Evolutionary conservation across 2,797 vertebrate genomes (phyloP).

Genomic region (Aulostomus chinensis): DNA sequence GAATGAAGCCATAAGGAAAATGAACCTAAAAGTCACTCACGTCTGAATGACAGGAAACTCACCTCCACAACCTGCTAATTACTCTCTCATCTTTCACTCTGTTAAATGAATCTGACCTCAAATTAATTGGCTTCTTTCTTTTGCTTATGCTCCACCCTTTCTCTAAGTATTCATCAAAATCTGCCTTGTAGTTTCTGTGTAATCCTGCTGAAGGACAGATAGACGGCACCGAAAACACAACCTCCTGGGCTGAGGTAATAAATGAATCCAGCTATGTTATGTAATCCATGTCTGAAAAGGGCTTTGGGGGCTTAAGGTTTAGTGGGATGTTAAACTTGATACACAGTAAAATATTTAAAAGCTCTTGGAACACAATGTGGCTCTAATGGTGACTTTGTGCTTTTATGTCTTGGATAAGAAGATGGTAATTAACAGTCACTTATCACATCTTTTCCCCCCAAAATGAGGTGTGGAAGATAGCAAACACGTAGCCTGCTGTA

Average conservation of each 20-base stretch:
- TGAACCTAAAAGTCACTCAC: too few species aligned
- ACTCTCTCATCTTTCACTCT: too few species aligned
- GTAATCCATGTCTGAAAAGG: background rate
- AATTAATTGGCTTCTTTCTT: too few species aligned
- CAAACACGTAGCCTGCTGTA: background rate
- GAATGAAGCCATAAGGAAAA: too few species aligned
- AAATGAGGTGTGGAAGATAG: constrained; percentile 1
- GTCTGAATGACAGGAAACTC: too few species aligned
- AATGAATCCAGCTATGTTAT: background rate
- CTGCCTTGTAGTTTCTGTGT: too few species aligned
- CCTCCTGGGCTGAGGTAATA: background rate
- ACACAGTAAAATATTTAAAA: constrained; percentile 7
- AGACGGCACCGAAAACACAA: too few species aligned
- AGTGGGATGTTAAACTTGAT: constrained; percentile 6
- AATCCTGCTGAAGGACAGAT: too few species aligned
- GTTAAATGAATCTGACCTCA: too few species aligned
- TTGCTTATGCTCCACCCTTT: too few species aligned
- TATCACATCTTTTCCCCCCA: background rate
- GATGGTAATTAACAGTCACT: constrained; percentile 2
- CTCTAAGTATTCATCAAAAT: too few species aligned
- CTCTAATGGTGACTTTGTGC: background rate
- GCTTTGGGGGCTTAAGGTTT: background rate
- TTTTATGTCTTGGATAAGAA: background rate
- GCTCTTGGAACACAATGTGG: background rate
- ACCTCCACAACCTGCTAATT: too few species aligned